These are phyloP conservation scores for Galago senegalensis DNA, from an alignment of 2,797 vertebrate species.

Conservation along the genomic window DNA sequence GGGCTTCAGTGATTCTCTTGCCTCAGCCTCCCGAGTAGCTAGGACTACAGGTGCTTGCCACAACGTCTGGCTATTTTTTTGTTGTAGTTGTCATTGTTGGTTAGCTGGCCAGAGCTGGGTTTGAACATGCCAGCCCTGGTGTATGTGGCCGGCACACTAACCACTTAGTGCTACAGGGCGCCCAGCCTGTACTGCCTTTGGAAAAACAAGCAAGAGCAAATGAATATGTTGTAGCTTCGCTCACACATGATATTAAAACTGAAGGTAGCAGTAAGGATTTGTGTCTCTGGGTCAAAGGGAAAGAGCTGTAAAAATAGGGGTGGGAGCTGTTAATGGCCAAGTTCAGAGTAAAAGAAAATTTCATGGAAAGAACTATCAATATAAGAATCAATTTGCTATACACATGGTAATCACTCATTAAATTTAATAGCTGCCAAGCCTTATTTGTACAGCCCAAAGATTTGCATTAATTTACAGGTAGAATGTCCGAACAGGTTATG, in stretches of 20 bases:
- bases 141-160: too few species aligned
- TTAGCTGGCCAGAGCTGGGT: too few species aligned
- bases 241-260: neutral
- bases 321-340: neutral
- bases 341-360: neutral
- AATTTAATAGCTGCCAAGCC: neutral
- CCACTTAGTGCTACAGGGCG: too few species aligned
- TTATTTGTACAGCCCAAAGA: neutral
- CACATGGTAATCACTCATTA: neutral
- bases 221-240: neutral
- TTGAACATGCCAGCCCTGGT: too few species aligned
- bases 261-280: neutral
- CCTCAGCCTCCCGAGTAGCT: too few species aligned
- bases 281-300: neutral
- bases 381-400: neutral
- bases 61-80: too few species aligned
- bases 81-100: too few species aligned
- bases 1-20: too few species aligned
- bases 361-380: neutral
- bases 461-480: neutral
- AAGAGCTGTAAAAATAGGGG: neutral
- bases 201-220: constrained; percentile 25
- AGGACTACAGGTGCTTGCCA: too few species aligned
- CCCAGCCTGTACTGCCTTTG: neutral
- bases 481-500: neutral